Percentiles rank a stretch among this genome's conserved stretches.
These are phyloP conservation scores for Pantala flavescens DNA, from an alignment of 1,140 invertebrate genomes.

Conservation along the genomic window DNA sequence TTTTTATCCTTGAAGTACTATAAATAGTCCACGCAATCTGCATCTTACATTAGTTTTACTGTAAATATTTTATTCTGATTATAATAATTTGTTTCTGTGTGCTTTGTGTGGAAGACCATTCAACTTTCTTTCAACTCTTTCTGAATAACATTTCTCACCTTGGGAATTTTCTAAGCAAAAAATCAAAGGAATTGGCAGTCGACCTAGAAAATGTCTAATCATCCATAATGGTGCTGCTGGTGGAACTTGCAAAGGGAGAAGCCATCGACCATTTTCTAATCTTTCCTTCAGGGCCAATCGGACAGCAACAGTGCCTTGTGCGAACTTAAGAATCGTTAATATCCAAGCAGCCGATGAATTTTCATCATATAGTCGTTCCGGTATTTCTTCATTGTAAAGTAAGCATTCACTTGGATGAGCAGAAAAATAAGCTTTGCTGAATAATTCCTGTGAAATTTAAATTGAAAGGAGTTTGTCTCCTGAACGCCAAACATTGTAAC, in stretches of 20 bases:
- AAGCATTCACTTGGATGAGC: not conserved
- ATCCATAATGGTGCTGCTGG: slow-evolving; percentile 21
- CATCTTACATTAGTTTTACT: no score
- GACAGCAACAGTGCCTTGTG: slow-evolving; percentile 17
- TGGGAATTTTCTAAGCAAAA: slow-evolving; percentile 22
- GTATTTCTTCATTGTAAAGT: not conserved
- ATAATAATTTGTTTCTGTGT: no score
- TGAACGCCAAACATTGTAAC: no score
- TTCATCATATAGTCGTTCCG: not conserved
- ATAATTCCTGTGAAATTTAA: not conserved
- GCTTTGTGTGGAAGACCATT: no score
- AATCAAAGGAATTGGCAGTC: slow-evolving; percentile 41
- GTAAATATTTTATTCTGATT: no score
- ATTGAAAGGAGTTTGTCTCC: not conserved
- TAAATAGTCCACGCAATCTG: no score
- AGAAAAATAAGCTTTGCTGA: not conserved
- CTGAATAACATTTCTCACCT: no score
- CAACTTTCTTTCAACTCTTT: no score
- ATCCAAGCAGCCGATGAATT: not conserved
- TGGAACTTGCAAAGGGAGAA: slow-evolving; percentile 18
- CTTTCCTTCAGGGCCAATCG: slow-evolving; percentile 17
- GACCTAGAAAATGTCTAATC: slow-evolving; percentile 33
- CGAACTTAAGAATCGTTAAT: not conserved
- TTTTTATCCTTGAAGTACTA: no score
- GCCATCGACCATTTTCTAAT: slow-evolving; percentile 20